These are phyloP conservation scores for Sylvilagus bachmani DNA, from an alignment of 2,113 vertebrate genomes.

Conservation along the genomic window DNA sequence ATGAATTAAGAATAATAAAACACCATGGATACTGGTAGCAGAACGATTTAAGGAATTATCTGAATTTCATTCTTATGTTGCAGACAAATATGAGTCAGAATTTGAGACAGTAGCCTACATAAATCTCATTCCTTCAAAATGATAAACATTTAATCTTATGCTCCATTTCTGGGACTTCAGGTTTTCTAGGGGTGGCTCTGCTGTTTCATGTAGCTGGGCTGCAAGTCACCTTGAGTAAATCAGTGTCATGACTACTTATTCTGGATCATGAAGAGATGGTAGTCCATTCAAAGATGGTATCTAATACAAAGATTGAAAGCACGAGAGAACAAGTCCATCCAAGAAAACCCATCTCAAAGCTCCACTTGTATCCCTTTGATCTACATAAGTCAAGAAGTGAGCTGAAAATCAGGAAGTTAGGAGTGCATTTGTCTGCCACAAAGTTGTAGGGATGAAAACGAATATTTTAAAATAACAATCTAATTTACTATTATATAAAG, in stretches of 20 bases:
- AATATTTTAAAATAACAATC: neutral
- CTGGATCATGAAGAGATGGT: neutral
- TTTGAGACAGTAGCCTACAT: neutral
- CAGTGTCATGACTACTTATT: neutral
- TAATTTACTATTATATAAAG: neutral
- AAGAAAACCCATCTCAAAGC: neutral
- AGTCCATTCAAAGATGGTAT: neutral
- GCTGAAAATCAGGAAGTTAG: too few relatives aligned
- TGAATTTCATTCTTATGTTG: slow-evolving; percentile 6
- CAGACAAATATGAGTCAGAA: neutral
- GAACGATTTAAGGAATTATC: neutral
- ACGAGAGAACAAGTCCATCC: fast-evolving
- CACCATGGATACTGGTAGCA: neutral
- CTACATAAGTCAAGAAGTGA: neutral
- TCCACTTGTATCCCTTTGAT: neutral
- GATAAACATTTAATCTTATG: neutral
- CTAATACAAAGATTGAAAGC: neutral
- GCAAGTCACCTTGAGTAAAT: neutral
- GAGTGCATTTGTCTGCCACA: neutral
- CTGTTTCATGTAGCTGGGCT: too few relatives aligned
- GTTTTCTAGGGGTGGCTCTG: neutral
- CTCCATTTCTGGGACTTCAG: neutral
- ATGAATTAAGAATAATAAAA: neutral
- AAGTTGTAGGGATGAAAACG: neutral
- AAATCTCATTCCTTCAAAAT: neutral